Percentiles rank a stretch among this genome's conserved stretches.
These are phyloP conservation scores for Pteropus alecto DNA, from an alignment of 2,113 vertebrate species.

Conservation along the genomic window DNA sequence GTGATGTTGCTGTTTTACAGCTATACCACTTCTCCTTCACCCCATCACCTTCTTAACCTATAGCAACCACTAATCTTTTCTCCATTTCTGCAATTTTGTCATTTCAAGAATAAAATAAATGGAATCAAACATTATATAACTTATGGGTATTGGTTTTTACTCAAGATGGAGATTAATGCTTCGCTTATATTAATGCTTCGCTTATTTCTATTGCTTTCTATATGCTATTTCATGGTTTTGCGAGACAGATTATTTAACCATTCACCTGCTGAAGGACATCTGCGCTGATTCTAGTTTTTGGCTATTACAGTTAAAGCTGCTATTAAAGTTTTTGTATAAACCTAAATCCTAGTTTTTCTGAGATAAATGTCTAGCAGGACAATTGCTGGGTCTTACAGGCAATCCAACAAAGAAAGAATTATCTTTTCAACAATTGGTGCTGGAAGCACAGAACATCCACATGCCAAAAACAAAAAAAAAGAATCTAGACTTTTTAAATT, in stretches of 20 bases:
- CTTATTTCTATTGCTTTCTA: background rate
- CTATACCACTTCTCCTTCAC: background rate
- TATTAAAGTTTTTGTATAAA: background rate
- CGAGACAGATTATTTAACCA: background rate
- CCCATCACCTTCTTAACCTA: background rate
- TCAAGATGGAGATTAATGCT: background rate
- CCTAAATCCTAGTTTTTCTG: background rate
- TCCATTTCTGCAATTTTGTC: background rate
- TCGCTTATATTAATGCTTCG: background rate
- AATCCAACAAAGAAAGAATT: background rate
- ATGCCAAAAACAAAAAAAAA: background rate
- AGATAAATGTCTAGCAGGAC: background rate
- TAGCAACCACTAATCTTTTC: background rate
- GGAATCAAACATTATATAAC: background rate
- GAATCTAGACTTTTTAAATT: background rate
- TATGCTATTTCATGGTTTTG: background rate
- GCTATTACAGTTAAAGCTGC: background rate
- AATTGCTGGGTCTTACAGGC: background rate
- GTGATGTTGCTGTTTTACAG: background rate
- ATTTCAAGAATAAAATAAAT: background rate
- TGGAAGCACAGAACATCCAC: background rate
- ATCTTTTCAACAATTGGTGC: background rate
- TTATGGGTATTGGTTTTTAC: background rate
- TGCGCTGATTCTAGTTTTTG: background rate
- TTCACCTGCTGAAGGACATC: background rate